phyloP scores from a whole-genome alignment of 1,140 invertebrate genomes.

The Aplysia californica region DNA sequence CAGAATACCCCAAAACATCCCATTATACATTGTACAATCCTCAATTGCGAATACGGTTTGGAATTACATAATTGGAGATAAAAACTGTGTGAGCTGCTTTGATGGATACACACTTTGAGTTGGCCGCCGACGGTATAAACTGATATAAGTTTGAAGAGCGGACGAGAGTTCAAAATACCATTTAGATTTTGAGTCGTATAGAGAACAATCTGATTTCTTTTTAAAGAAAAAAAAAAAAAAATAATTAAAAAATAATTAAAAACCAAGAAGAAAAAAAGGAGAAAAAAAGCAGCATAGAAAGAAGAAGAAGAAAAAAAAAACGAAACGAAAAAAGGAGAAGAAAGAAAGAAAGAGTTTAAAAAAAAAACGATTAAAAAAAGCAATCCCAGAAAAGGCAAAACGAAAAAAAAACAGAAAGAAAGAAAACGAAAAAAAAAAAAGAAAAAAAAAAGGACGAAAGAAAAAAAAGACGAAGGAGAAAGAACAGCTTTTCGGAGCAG shows the following conservation, averaged over 20 bases:
- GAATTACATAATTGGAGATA: no score
- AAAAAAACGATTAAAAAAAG: background rate
- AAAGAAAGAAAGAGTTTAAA: conserved; percentile 15
- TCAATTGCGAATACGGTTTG: no score
- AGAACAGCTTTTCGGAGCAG: background rate
- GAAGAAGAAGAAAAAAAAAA: background rate
- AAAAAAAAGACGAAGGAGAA: background rate
- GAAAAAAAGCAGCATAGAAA: background rate
- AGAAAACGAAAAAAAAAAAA: background rate
- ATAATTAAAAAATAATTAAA: background rate
- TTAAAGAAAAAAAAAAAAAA: background rate
- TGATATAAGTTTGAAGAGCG: background rate
- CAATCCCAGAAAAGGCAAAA: background rate
- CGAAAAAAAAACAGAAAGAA: background rate
- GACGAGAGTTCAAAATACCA: background rate
- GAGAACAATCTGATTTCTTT: background rate
- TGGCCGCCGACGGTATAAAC: background rate
- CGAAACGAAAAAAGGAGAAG: conserved; percentile 13
- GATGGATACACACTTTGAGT: background rate
- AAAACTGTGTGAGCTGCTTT: no score
- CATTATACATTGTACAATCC: no score
- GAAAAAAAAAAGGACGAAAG: background rate
- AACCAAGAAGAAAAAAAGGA: background rate
- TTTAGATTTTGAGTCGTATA: background rate
- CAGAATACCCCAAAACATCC: no score